These are phyloP conservation scores for Ormia ochracea DNA, from an alignment of 2,888 invertebrate species.

Conservation along the genomic window DNA sequence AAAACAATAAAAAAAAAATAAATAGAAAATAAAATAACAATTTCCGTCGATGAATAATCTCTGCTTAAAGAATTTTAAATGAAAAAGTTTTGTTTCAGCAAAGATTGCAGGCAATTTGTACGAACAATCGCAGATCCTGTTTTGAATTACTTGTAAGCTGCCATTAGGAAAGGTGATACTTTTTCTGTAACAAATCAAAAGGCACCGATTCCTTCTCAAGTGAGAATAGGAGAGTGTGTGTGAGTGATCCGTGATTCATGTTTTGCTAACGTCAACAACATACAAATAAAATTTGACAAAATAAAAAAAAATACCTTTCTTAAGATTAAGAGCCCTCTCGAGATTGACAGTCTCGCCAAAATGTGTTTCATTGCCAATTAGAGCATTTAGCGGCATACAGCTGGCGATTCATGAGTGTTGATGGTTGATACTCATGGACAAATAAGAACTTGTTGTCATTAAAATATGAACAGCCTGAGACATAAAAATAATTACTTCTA, in stretches of 20 bases:
- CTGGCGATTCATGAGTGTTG: slow-evolving; percentile 33
- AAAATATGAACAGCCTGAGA: slow-evolving; percentile 46
- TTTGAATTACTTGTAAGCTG: slow-evolving; percentile 1
- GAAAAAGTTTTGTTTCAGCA: background rate
- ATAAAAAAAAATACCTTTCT: slow-evolving; percentile 18
- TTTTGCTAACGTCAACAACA: slow-evolving; percentile 18
- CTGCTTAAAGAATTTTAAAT: slow-evolving; percentile 34
- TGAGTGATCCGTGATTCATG: background rate
- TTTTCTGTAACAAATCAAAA: slow-evolving; percentile 64
- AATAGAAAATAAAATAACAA: slow-evolving; percentile 50
- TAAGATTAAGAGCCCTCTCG: slow-evolving; percentile 4
- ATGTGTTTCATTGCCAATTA: slow-evolving; percentile 39
- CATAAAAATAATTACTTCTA: slow-evolving; percentile 8
- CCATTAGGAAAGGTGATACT: slow-evolving; percentile 63
- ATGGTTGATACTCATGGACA: slow-evolving; percentile 13
- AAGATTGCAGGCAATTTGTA: slow-evolving; percentile 4
- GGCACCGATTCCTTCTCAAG: slow-evolving; percentile 54
- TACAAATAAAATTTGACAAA: background rate
- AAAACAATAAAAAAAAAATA: slow-evolving; percentile 29
- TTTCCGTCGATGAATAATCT: slow-evolving; percentile 51
- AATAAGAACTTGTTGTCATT: slow-evolving; percentile 52
- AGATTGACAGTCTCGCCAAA: slow-evolving; percentile 33
- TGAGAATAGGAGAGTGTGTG: slow-evolving; percentile 13
- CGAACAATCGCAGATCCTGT: slow-evolving; percentile 6
- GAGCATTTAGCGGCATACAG: slow-evolving; percentile 29